phyloP scores from a whole-genome alignment of 2,113 vertebrate species.

The Seriola quinqueradiata region DNA sequence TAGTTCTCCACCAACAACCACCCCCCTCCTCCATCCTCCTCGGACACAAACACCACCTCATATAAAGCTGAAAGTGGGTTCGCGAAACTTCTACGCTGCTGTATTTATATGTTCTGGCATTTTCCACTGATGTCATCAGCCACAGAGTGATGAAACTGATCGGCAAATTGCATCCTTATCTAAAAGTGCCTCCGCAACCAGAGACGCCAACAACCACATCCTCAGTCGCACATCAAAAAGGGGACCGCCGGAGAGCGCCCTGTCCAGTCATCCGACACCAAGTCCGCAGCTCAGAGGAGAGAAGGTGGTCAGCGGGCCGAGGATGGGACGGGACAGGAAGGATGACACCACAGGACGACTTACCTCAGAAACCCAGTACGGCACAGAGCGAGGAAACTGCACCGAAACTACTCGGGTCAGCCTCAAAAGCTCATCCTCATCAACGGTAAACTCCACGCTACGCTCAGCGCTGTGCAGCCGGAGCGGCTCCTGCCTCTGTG shows the following conservation, averaged over 20 bases:
- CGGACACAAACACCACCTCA: slow-evolving; percentile 7
- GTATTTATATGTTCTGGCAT: neutral
- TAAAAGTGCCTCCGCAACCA: neutral
- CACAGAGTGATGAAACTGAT: neutral
- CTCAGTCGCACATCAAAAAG: neutral
- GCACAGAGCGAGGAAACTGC: neutral
- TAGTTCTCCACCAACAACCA: slow-evolving; percentile 19
- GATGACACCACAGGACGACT: slow-evolving; percentile 45
- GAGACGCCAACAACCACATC: neutral
- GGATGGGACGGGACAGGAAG: slow-evolving; percentile 19
- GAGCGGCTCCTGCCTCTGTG: slow-evolving; percentile 40
- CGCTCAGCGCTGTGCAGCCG: slow-evolving; percentile 18
- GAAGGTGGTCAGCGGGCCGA: slow-evolving; percentile 49
- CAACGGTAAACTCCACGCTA: neutral
- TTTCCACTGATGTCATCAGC: slow-evolving; percentile 28
- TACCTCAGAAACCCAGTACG: slow-evolving; percentile 33
- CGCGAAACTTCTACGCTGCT: slow-evolving; percentile 33
- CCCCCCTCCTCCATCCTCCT: neutral
- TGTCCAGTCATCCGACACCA: slow-evolving; percentile 39
- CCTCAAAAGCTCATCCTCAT: slow-evolving; percentile 22
- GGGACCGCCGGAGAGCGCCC: neutral
- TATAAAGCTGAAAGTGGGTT: neutral
- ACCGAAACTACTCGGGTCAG: neutral
- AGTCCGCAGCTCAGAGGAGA: slow-evolving; percentile 30
- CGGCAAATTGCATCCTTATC: neutral